Percentiles rank a stretch among this genome's conserved stretches.
Conservation (phyloP, 35 echinoderm and acorn worm species). For the Eucidaris tribuloides region DNA sequence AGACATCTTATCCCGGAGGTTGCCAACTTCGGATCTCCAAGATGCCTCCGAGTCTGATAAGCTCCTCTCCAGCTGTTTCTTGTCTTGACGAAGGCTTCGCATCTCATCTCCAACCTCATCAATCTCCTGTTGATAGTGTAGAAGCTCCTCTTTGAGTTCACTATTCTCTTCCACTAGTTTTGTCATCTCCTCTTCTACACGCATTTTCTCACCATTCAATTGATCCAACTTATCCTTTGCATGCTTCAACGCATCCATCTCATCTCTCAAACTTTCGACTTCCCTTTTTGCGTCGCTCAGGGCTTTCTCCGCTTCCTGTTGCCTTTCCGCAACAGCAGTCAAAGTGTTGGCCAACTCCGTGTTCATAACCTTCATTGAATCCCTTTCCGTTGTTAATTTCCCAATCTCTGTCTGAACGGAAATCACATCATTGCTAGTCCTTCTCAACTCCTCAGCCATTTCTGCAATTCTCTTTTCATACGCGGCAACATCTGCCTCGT, state of each 20-base stretch:
- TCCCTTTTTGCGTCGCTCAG: background rate
- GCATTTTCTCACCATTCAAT: slow-evolving; percentile 35
- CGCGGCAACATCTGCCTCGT: slow-evolving; percentile 39
- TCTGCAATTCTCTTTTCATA: slow-evolving; percentile 5
- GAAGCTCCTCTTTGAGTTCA: slow-evolving; percentile 19
- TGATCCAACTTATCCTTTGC: slow-evolving; percentile 3
- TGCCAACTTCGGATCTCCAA: background rate
- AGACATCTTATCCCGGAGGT: slow-evolving; percentile 12
- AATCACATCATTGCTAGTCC: background rate
- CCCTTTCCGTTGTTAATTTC: background rate
- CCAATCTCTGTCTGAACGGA: background rate
- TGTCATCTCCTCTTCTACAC: slow-evolving; percentile 42
- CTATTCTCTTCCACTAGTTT: slow-evolving; percentile 44
- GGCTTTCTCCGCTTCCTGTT: background rate
- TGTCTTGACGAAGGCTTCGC: background rate
- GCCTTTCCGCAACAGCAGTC: background rate
- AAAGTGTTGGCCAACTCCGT: background rate
- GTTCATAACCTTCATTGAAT: slow-evolving; percentile 5
- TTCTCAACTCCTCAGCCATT: slow-evolving; percentile 43
- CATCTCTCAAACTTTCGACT: background rate
- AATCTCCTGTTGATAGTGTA: slow-evolving; percentile 5
- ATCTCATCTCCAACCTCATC: slow-evolving; percentile 24
- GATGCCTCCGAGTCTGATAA: slow-evolving; percentile 15
- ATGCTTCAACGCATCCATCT: background rate
- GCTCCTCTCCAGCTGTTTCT: background rate